A percentile compares a stretch with the other conserved stretches of the same genome.
phyloP scores from a whole-genome alignment of 2,113 vertebrate genomes.

The Podiceps cristatus region DNA sequence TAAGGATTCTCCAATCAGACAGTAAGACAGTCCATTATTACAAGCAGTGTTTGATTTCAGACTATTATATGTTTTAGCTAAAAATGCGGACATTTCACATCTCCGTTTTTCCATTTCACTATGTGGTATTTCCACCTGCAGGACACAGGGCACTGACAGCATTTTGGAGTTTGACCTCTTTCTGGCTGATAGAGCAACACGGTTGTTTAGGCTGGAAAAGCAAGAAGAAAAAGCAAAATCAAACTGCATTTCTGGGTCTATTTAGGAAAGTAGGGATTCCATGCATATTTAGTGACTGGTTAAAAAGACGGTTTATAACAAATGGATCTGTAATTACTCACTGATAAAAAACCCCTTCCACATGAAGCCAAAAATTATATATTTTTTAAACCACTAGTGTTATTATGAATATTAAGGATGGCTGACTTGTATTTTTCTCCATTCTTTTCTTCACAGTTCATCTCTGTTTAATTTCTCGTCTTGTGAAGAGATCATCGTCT shows the following conservation, averaged over 20 bases:
- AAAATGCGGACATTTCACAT: neutral
- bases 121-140: constrained; percentile 8
- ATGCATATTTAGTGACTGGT: neutral
- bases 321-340: neutral
- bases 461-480: constrained; percentile 11
- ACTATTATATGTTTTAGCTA: neutral
- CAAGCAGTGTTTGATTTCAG: neutral
- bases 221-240: neutral
- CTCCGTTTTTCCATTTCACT: neutral
- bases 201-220: neutral
- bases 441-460: neutral
- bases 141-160: neutral
- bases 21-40: neutral
- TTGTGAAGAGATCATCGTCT: neutral
- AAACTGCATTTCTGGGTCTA: neutral
- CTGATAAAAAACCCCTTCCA: neutral
- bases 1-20: neutral
- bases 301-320: neutral
- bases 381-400: neutral
- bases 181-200: neutral
- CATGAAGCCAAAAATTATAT: neutral
- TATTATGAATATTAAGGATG: neutral
- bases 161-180: neutral
- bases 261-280: neutral
- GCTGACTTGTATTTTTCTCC: neutral